Evolutionary conservation across 1,140 invertebrate genomes (phyloP).

Genomic region (Panagrolaimus sp.): DNA sequence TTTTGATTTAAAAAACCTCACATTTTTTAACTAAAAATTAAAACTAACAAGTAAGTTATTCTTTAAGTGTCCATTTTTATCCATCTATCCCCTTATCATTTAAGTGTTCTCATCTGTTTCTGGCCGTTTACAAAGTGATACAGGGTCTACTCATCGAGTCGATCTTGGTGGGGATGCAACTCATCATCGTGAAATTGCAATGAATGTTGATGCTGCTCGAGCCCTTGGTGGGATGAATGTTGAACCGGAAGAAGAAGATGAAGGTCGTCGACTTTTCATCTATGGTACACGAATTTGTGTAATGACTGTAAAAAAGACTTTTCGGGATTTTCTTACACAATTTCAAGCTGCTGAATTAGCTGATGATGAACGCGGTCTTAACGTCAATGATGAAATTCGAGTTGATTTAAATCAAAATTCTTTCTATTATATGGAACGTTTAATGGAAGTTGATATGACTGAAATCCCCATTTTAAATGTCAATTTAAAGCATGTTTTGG

Average conservation of each 20-base stretch:
- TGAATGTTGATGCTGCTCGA: neutral
- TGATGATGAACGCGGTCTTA: slow-evolving; percentile 11
- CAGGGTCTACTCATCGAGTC: neutral
- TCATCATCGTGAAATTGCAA: slow-evolving; percentile 4
- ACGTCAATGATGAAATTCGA: slow-evolving; percentile 19
- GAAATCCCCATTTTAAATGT: slow-evolving; percentile 91
- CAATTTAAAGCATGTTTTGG: slow-evolving; percentile 81
- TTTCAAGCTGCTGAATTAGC: neutral
- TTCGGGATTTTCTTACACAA: neutral
- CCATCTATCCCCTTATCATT: neutral
- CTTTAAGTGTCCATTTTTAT: neutral
- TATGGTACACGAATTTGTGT: slow-evolving; percentile 4
- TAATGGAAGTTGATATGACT: slow-evolving; percentile 40
- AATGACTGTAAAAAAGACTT: neutral
- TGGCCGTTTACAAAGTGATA: neutral
- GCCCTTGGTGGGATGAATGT: neutral
- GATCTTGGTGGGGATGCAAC: slow-evolving; percentile 1
- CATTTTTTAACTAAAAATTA: too few species aligned
- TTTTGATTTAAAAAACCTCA: too few species aligned
- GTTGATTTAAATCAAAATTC: slow-evolving; percentile 10
- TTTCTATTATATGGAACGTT: slow-evolving; percentile 51
- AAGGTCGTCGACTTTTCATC: slow-evolving; percentile 6
- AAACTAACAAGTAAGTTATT: too few species aligned
- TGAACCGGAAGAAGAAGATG: neutral
- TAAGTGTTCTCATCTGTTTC: slow-evolving; percentile 5